These are phyloP conservation scores for Lasioglossum zephyrum DNA, from an alignment of 2,888 invertebrate genomes.

Conservation along the genomic window DNA sequence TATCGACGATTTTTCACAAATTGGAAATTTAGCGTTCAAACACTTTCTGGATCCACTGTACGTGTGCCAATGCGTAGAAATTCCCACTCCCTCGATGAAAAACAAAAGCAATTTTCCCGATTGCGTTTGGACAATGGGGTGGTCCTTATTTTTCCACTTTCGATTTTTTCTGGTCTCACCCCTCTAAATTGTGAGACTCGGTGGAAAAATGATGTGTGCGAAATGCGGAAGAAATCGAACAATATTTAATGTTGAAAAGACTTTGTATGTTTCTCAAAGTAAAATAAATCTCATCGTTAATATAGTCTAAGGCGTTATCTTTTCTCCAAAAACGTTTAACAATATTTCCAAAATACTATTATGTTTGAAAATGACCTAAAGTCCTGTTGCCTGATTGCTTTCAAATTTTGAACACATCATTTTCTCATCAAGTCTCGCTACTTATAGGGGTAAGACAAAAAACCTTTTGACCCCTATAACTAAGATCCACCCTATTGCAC, in stretches of 20 bases:
- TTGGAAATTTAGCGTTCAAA: neutral
- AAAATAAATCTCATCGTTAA: neutral
- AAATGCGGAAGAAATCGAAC: neutral
- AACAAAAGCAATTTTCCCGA: neutral
- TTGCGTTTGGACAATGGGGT: neutral
- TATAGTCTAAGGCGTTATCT: neutral
- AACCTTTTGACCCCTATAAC: neutral
- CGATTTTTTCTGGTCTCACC: neutral
- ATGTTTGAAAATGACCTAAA: neutral
- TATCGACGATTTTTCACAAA: neutral
- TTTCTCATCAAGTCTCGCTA: neutral
- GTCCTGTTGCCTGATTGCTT: neutral
- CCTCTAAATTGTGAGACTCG: neutral
- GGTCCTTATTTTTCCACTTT: neutral
- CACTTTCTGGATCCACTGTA: neutral
- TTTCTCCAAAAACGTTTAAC: neutral
- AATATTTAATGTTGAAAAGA: neutral
- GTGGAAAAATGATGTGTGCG: neutral
- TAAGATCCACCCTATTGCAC: neutral
- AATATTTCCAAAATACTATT: neutral
- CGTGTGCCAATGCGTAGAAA: slow-evolving; percentile 29
- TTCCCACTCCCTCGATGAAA: neutral
- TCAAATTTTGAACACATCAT: neutral
- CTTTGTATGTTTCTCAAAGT: too few relatives aligned
- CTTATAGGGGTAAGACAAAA: neutral